Conservation (phyloP, 2,113 vertebrate genomes). For the Toxostoma redivivum region DNA sequence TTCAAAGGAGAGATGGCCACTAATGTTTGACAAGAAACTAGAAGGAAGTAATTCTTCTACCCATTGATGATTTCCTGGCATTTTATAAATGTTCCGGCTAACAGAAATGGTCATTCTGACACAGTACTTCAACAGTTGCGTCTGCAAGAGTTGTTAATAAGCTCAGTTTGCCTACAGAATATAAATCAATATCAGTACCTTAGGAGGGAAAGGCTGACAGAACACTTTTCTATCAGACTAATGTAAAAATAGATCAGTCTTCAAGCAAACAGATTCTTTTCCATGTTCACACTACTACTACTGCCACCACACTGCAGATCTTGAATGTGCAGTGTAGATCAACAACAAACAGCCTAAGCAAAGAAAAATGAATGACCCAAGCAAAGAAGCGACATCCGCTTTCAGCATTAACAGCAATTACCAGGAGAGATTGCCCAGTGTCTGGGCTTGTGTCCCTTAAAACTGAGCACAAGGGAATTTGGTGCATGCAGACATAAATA, state of each 20-base stretch:
- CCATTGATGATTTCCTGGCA: neutral
- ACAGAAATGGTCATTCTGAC: neutral
- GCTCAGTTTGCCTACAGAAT: neutral
- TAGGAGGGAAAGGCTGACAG: neutral
- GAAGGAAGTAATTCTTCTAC: neutral
- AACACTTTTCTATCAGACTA: neutral
- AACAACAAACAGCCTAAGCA: neutral
- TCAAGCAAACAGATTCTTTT: neutral
- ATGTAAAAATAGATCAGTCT: neutral
- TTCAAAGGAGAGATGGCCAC: neutral
- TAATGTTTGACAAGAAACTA: neutral
- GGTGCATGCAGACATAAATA: neutral
- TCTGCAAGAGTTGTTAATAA: neutral
- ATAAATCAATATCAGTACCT: neutral
- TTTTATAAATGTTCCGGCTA: neutral
- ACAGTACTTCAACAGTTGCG: neutral
- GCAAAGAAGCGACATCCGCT: neutral
- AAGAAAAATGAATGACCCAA: neutral
- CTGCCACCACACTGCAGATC: neutral
- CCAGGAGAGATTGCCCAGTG: neutral
- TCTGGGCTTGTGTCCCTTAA: neutral
- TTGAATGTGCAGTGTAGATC: neutral
- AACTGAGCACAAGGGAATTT: neutral
- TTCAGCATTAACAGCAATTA: neutral
- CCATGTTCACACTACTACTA: neutral